Evolutionary conservation across 23 tunicate genomes (phyloP).

Genomic region (Halocynthia aurantium): DNA sequence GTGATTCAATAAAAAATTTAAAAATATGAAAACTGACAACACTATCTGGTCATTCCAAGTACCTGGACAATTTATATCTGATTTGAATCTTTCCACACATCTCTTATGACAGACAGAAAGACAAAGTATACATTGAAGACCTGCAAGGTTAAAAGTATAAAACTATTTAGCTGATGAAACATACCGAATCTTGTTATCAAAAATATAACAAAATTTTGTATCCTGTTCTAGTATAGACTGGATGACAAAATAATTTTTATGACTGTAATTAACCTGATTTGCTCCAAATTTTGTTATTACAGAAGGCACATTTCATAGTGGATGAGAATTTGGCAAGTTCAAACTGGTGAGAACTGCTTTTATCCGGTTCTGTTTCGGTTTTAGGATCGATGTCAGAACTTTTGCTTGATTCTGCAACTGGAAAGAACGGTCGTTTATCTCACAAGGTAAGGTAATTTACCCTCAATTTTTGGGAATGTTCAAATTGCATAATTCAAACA

Average conservation of each 20-base stretch:
- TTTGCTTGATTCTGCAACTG: too few relatives aligned
- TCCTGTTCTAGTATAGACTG: too few relatives aligned
- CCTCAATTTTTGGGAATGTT: too few relatives aligned
- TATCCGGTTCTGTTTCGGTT: background rate
- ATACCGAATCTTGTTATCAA: background rate
- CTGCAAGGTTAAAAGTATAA: background rate
- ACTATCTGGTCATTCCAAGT: background rate
- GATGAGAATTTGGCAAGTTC: constrained; percentile 4
- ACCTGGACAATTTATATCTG: constrained; percentile 1
- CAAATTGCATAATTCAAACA: too few relatives aligned
- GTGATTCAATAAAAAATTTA: too few relatives aligned
- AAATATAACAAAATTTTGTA: too few relatives aligned
- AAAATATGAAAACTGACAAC: too few relatives aligned
- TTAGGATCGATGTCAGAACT: too few relatives aligned
- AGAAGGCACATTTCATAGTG: constrained; percentile 7
- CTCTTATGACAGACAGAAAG: constrained; percentile 19
- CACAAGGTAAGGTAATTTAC: too few relatives aligned
- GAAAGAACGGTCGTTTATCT: too few relatives aligned
- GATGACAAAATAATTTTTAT: too few relatives aligned
- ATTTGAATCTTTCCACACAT: constrained; percentile 11
- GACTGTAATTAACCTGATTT: constrained; percentile 10
- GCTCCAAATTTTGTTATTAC: constrained; percentile 24
- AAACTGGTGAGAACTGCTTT: constrained; percentile 14
- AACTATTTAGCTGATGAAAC: background rate
- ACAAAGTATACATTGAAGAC: constrained; percentile 14